Conservation (phyloP, 2,888 invertebrate species). For the Catocala sponsa region DNA sequence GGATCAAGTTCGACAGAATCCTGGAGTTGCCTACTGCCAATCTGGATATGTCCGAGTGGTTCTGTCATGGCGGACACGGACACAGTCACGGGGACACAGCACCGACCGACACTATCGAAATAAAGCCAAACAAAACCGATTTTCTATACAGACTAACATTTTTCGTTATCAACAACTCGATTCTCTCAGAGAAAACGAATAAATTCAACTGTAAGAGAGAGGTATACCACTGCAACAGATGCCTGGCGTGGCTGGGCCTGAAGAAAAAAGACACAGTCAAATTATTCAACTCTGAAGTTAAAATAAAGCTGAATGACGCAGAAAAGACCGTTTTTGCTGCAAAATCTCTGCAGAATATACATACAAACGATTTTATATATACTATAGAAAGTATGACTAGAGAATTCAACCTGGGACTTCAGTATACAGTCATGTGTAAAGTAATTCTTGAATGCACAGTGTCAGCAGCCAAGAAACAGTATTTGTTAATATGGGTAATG, state of each 20-base stretch:
- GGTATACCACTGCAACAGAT: slow-evolving; percentile 87
- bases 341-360: slow-evolving; percentile 59
- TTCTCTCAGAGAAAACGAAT: slow-evolving; percentile 75
- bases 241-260: slow-evolving; percentile 88
- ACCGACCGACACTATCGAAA: slow-evolving; percentile 49
- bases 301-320: slow-evolving; percentile 66
- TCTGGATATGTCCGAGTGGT: slow-evolving; percentile 90
- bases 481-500: slow-evolving; percentile 89
- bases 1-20: slow-evolving; percentile 86
- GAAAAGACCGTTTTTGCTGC: slow-evolving; percentile 66
- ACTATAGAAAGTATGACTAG: slow-evolving; percentile 84
- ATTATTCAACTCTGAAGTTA: slow-evolving; percentile 88
- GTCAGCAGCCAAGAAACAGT: slow-evolving; percentile 78
- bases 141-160: slow-evolving; percentile 88
- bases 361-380: slow-evolving; percentile 84
- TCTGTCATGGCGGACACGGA: slow-evolving; percentile 87
- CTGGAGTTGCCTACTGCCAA: slow-evolving; percentile 89
- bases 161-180: slow-evolving; percentile 80
- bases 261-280: slow-evolving; percentile 79
- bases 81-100: slow-evolving; percentile 66
- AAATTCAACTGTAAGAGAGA: slow-evolving; percentile 79
- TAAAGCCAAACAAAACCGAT: slow-evolving; percentile 85
- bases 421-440: slow-evolving; percentile 86
- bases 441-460: slow-evolving; percentile 84
- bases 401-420: slow-evolving; percentile 80